Evolutionary conservation across 2,888 invertebrate species (phyloP), one percentile per base, ranked within the genome.

Genomic region (Tridacna gigas): DNA sequence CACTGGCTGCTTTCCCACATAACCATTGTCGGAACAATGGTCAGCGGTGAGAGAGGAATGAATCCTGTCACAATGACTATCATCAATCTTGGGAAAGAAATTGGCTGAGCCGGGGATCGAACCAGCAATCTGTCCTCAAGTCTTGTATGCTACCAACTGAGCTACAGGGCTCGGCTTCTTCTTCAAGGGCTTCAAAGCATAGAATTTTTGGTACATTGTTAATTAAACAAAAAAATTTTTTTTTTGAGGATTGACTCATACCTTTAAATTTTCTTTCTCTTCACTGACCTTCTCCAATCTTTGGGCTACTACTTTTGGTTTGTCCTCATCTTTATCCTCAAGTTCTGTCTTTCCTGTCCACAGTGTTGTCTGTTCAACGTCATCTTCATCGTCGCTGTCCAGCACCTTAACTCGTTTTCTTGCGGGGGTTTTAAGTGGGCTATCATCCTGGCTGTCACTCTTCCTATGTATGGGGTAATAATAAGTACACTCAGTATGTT

Each of bases 351-450:
- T n/a, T 0, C 13, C 56, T 20, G 56, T 45, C n/a, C 20, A 20
- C 26, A 7, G 60, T 25, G 48, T 67, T 37, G 11, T 18, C 15
- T 60, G 51, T 3, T 77, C 61, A 1, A 20, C 82, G 51, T 89
- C 89, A 26, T 91, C 90, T 56, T 91, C 92, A 26, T 91, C 90
- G 88, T 92, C 92, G 88, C 91, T 91, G 47, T 92, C 92, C 25
- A 92, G 88, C n/a, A 92, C 77, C 47, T 89, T 81, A 22, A 84
- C 88, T 75, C 84, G 86, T 71, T 88, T 90, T n/a, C 84, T 84
- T 9, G 89, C 60, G 9, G 88, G 80, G 0, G 82, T 84, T 81
- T 87, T 91, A 11, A 92, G 84, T n/a, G 92, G 92, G 13, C 90
- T 90, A 47, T 86, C 87, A 79, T 88, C 83, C 15, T 51, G 51